These are phyloP conservation scores for Tridacna gigas DNA, from an alignment of 2,888 invertebrate genomes.

Conservation along the genomic window DNA sequence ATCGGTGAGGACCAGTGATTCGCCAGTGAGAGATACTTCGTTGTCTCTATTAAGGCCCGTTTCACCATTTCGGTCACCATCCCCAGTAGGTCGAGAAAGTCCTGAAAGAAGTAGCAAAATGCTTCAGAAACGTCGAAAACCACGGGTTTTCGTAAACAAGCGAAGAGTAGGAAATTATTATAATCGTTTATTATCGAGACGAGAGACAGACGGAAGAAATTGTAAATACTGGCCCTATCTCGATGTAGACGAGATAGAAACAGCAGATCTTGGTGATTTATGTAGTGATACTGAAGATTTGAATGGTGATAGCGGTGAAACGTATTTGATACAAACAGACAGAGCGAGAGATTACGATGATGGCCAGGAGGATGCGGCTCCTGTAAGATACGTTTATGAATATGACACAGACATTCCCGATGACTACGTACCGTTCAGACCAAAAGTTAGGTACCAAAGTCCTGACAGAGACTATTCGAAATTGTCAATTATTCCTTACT, in stretches of 20 bases:
- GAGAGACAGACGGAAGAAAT: conserved; percentile 53
- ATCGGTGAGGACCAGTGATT: conserved; percentile 40
- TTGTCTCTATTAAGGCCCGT: conserved; percentile 43
- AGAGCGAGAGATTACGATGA: conserved; percentile 17
- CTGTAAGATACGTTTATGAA: conserved; percentile 47
- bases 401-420: conserved; percentile 59
- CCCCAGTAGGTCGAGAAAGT: conserved; percentile 35
- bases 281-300: conserved; percentile 64
- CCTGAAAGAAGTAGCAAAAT: conserved; percentile 53
- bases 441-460: conserved; percentile 63
- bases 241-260: conserved; percentile 72
- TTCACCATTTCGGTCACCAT: conserved; percentile 50
- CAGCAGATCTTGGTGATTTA: conserved; percentile 66
- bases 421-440: conserved; percentile 75
- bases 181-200: conserved; percentile 59
- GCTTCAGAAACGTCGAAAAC: conserved; percentile 57
- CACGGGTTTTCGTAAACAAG: conserved; percentile 64
- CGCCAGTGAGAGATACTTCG: conserved; percentile 41
- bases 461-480: conserved; percentile 67
- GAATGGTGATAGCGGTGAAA: conserved; percentile 10
- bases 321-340: conserved; percentile 20
- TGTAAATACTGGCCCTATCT: conserved; percentile 73
- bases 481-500: conserved; percentile 56
- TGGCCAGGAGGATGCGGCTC: conserved; percentile 43
- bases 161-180: conserved; percentile 70